These are phyloP conservation scores for Agrotis exclamationis DNA, from an alignment of 2,888 invertebrate species.

Conservation along the genomic window DNA sequence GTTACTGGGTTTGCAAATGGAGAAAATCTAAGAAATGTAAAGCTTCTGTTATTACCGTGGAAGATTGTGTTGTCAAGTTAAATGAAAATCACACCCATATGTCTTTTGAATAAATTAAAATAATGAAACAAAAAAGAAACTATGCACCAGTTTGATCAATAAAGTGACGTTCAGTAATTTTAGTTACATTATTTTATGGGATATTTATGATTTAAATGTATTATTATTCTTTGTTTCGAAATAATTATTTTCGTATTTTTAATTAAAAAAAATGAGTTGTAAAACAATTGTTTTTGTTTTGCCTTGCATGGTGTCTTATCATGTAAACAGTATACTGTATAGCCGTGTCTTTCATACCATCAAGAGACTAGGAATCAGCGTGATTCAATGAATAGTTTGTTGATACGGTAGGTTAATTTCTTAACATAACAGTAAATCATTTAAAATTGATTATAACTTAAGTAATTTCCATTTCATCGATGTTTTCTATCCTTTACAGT, in stretches of 20 bases:
- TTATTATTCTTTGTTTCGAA: no score
- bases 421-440: background rate
- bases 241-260: no score
- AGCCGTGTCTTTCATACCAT: no score
- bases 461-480: background rate
- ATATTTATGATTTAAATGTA: no score
- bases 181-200: no score
- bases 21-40: constrained; percentile 10
- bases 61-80: constrained; percentile 7
- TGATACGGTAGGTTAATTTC: background rate
- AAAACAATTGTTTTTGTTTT: no score
- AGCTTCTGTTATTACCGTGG: constrained; percentile 9
- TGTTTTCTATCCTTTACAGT: constrained; percentile 43
- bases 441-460: no score
- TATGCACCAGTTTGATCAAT: no score
- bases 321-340: no score
- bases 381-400: background rate
- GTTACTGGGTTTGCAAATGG: constrained; percentile 19
- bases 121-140: background rate
- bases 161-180: no score
- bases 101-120: background rate
- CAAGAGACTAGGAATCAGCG: background rate
- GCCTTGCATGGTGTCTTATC: no score
- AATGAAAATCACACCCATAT: constrained; percentile 18
- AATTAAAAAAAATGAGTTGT: no score